Evolutionary conservation across 2,113 vertebrate genomes (phyloP), one percentile per base, ranked within the genome.

Genomic region (Psilopogon haemacephalus): DNA sequence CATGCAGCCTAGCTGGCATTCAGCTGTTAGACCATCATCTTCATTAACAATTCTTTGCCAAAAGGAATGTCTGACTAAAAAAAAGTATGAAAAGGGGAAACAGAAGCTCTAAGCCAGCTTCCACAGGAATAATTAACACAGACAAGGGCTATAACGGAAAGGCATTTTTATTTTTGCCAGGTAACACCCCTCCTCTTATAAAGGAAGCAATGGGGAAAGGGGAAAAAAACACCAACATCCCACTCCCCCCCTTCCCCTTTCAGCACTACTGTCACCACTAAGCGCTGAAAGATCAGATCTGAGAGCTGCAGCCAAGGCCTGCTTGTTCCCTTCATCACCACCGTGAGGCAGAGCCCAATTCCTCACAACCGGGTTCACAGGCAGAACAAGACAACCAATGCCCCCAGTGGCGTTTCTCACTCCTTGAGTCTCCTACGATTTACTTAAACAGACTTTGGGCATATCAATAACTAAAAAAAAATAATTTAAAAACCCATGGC

Each of bases 121-220:
- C 94, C 48, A 60, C 38, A 1, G 79, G 89, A 81, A 89, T 55
- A 94, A 84, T 80, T 84, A 95, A 97, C 84, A 88, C 91, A 73
- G 83, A 94, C 80, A 60, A 79, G 82, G 55, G 37, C 60, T 85
- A 33, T 72, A 93, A 96, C 9, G 76, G 73, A 97, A 97, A 97
- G 86, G 71, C 75, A 89, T 96, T 97, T 97, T 98, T 97, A 97
- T 97, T 98, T 96, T 74, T 10, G 28, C 93, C 89, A 91, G 18
- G 33, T 84, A 90, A 84, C 73, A 78, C 20, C 35, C 73, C 69
- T 95, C 80, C 56, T 94, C 95, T 35, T 59, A 35, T 92, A 95
- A 95, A 94, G 75, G 44, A 88, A 79, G 71, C 82, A 55, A 84
- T 13, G 42, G 46, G 69, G 50, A 87, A 73, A 11, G 32, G 59